Evolutionary conservation across 2,888 invertebrate genomes (phyloP).

Genomic region (Agriopis leucophaearia): DNA sequence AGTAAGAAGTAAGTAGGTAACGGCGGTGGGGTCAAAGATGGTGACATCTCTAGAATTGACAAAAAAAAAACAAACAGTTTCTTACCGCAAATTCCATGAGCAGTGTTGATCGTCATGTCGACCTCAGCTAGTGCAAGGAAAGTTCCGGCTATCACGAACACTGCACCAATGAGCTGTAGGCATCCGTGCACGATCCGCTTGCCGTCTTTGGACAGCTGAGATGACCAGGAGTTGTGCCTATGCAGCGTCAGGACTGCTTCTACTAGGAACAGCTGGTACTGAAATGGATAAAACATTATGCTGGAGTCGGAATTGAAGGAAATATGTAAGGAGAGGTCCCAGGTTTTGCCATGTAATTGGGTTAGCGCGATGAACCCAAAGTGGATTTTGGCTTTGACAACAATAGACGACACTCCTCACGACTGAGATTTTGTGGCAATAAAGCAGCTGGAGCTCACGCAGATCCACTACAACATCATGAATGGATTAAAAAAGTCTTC

Average conservation of each 20-base stretch:
- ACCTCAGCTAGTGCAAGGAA: slow-evolving; percentile 76
- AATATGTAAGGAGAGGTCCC: background rate
- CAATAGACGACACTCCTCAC: background rate
- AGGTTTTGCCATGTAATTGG: background rate
- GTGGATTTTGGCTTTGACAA: background rate
- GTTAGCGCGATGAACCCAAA: background rate
- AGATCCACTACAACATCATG: too few relatives aligned
- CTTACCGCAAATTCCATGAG: slow-evolving; percentile 83
- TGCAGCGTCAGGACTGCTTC: slow-evolving; percentile 80
- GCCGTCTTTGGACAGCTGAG: slow-evolving; percentile 71
- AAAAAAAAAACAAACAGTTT: background rate
- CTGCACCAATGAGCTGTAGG: slow-evolving; percentile 80
- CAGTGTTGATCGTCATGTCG: slow-evolving; percentile 65
- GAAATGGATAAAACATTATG: slow-evolving; percentile 49
- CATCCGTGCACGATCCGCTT: slow-evolving; percentile 83
- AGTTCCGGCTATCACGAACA: slow-evolving; percentile 82
- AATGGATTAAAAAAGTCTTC: too few relatives aligned
- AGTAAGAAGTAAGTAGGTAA: too few relatives aligned
- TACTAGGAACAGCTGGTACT: slow-evolving; percentile 84
- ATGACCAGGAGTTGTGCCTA: slow-evolving; percentile 82
- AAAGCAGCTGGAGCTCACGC: too few relatives aligned
- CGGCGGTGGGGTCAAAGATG: too few relatives aligned
- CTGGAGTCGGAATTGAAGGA: background rate
- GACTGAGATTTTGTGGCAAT: too few relatives aligned
- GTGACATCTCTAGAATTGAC: background rate